Evolutionary conservation across 2,797 vertebrate genomes (phyloP), one percentile per base, ranked within the genome.

Genomic region (Melanotaenia trifasciata): DNA sequence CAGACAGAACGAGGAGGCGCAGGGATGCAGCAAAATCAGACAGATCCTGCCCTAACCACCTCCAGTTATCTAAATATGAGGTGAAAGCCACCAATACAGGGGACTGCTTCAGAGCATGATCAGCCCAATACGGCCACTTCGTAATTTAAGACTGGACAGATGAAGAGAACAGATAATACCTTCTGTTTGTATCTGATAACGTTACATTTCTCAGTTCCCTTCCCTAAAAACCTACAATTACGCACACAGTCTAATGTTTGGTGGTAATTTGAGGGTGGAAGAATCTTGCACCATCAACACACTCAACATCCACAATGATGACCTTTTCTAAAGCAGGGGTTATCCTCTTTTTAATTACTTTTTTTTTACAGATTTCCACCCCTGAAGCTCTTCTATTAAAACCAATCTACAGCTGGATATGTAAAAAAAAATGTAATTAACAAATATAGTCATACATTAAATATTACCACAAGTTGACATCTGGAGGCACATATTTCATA

Each of bases 1-100:
- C 90, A 89, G 84, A 88, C 90, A 90, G 86, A 79, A 67, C 74
- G 83, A 67, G 79, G 84, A 85, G 80, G 78, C 69, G 76, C 60
- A 72, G 70, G 68, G 80, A 85, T 76, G 74, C 77, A 76, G 76
- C 28, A 26, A 36, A 58, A 80, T 84, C 77, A 79, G 58, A 84
- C 74, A 74, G 76, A 80, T 75, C 67, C 58, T 64, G 51, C 66
- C 67, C 70, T 67, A 83, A 80, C 70, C 74, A 78, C 71, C 74
- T 71, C 5, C 4, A 72, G 75, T 88, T 85, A 87, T 87, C 78
- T 79, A 80, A 89, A 87, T 76, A 89, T 73, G 70, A 83, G 72
- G 78, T 76, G 72, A 85, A 66, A 84, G 80, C 59, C 51, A 22
- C 58, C 14, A 11, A 71, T 65, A 80, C 20, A 6, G 20, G 28